These are phyloP conservation scores for Ecliptopera silaceata DNA, from an alignment of 2,888 invertebrate species.

Conservation along the genomic window DNA sequence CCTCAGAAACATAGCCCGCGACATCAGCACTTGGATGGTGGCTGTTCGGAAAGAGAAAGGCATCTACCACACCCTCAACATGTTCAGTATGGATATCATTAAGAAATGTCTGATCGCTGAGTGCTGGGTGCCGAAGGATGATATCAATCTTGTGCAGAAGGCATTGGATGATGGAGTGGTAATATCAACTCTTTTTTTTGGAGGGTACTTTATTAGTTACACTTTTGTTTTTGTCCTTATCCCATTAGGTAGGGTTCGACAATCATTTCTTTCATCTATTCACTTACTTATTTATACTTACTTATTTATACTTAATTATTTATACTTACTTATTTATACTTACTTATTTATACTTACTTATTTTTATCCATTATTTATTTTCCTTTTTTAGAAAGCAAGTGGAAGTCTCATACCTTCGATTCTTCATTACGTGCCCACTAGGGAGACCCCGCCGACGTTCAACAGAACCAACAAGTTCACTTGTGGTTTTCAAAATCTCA, in stretches of 20 bases:
- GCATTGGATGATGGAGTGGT: conserved; percentile 92
- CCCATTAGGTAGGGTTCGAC: too few species aligned
- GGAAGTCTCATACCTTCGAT: conserved; percentile 93
- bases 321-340: too few species aligned
- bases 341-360: too few species aligned
- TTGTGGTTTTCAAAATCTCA: conserved; percentile 91
- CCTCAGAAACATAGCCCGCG: conserved; percentile 92
- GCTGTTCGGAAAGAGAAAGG: conserved; percentile 96
- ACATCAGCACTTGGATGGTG: conserved; percentile 94
- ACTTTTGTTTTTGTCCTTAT: too few species aligned
- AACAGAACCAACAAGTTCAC: conserved; percentile 94
- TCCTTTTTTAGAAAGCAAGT: conserved; percentile 84
- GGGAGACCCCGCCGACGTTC: conserved; percentile 91
- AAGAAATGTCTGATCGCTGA: conserved; percentile 95
- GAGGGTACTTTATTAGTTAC: too few species aligned
- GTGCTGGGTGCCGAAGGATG: conserved; percentile 92
- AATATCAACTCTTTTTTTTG: too few species aligned
- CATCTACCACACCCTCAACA: conserved; percentile 96
- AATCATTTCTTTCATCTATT: too few species aligned
- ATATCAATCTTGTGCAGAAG: conserved; percentile 88
- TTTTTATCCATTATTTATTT: too few species aligned
- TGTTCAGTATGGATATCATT: conserved; percentile 95
- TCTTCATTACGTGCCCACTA: conserved; percentile 89
- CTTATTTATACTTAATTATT: too few species aligned
- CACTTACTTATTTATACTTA: too few species aligned